Base-by-base conservation (phyloP, 2,113 vertebrate genomes). In the Alligator mississippiensis region DNA sequence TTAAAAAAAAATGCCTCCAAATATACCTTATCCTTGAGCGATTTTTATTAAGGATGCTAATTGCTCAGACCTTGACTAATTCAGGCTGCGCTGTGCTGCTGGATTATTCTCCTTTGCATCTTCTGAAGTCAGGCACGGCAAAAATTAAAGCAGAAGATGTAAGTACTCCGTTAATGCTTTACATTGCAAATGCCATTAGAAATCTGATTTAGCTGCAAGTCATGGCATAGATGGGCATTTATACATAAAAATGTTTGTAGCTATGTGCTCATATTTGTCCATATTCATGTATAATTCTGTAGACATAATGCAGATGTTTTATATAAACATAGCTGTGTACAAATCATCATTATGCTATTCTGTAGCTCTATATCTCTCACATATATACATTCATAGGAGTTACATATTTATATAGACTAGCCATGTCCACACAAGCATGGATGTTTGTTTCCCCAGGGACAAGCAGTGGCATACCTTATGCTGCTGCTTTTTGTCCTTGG, bases 61-160 rank as follows among this genome's bases (percentile, higher is more conserved):
- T 97, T 96, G 91, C 96, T 92, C 89, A 95, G 95, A 93, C 94
- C 96, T 96, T 96, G 95, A 97, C 97, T 96, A 96, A 97, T 97
- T 92, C 92, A 89, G 77, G 30, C 94, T 95, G 87, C 81, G 68
- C 93, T 91, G 88, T 95, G 95, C 89, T 88, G 66, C 62, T 30
- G 77, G 94, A 95, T 90, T 91, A 92, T 88, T 96, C 70, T 84
- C 70, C 75, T 90, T 84, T 88, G 90, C 38, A 54, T 95, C 90
- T 91, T 98, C 94, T 94, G 96, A 97, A 96, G 93, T 90, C 78
- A 90, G 85, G 90, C 91, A 93, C 97, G 90, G 97, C 93, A 96
- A 74, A 96, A 97, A 96, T 93, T 84, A 92, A 94, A 95, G 81
- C 60, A 79, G 90, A 93, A 91, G 94, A 79, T 90, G 47, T 34